Percentiles rank a stretch among this genome's conserved stretches.
Evolutionary conservation across 2,888 invertebrate species (phyloP).

Genomic region (Kuschelorhynchus macadamiae): DNA sequence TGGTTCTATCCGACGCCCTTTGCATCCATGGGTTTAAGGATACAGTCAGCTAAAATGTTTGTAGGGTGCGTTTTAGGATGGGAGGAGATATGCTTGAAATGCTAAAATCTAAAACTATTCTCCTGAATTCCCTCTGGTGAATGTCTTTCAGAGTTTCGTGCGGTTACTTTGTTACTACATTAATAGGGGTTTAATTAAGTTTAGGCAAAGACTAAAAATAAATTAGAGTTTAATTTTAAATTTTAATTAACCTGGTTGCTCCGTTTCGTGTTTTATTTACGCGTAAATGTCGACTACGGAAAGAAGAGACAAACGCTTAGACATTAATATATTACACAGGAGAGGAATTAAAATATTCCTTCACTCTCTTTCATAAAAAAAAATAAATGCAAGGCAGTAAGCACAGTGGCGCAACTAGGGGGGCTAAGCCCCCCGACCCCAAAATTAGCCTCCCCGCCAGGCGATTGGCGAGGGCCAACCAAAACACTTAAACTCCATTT

Average conservation of each 20-base stretch:
- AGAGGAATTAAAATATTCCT: no score
- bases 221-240: constrained; percentile 35
- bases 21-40: constrained; percentile 65
- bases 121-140: constrained; percentile 47
- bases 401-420: no score
- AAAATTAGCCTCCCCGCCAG: no score
- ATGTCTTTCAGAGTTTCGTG: constrained; percentile 49
- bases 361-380: no score
- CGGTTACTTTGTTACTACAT: constrained; percentile 50
- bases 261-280: background rate
- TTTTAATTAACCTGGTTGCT: constrained; percentile 11
- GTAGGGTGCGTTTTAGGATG: constrained; percentile 54
- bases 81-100: constrained; percentile 53
- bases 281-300: no score
- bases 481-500: no score
- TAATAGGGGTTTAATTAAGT: constrained; percentile 51
- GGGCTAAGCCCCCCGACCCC: no score
- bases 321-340: no score
- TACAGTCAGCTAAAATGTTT: constrained; percentile 63
- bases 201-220: constrained; percentile 41
- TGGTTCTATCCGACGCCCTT: constrained; percentile 54
- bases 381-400: no score
- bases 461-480: no score
- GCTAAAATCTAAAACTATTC: constrained; percentile 51
- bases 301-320: no score